These are phyloP conservation scores for Nephrotoma appendiculata DNA, from an alignment of 2,888 invertebrate genomes.

Conservation along the genomic window DNA sequence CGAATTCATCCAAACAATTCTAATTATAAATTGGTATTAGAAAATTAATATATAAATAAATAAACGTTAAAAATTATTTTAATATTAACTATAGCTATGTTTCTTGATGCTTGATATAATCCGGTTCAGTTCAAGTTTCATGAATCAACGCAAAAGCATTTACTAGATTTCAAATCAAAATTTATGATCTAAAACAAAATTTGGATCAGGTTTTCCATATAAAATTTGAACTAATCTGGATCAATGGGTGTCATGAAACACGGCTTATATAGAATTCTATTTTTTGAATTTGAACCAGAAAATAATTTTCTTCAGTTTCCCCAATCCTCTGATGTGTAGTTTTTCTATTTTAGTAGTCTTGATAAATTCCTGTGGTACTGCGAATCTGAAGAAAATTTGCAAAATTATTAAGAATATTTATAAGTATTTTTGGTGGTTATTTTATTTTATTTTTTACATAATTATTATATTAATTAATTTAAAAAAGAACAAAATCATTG, in stretches of 20 bases:
- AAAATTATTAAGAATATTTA: neutral
- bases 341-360: neutral
- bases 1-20: neutral
- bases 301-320: neutral
- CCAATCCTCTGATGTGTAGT: neutral
- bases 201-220: too few relatives aligned
- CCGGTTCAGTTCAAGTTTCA: too few relatives aligned
- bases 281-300: neutral
- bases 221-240: too few relatives aligned
- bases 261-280: neutral
- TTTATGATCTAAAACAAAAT: too few relatives aligned
- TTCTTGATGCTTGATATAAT: too few relatives aligned
- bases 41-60: neutral
- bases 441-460: neutral
- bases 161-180: too few relatives aligned
- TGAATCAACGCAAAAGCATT: too few relatives aligned
- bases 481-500: neutral
- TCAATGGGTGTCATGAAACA: too few relatives aligned
- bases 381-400: neutral
- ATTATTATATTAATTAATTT: neutral
- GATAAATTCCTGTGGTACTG: neutral
- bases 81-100: too few relatives aligned
- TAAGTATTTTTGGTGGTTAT: neutral
- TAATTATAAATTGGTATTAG: neutral
- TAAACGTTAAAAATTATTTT: neutral